Evolutionary conservation across 2,797 vertebrate species (phyloP).

Genomic region (Bufotes viridis): DNA sequence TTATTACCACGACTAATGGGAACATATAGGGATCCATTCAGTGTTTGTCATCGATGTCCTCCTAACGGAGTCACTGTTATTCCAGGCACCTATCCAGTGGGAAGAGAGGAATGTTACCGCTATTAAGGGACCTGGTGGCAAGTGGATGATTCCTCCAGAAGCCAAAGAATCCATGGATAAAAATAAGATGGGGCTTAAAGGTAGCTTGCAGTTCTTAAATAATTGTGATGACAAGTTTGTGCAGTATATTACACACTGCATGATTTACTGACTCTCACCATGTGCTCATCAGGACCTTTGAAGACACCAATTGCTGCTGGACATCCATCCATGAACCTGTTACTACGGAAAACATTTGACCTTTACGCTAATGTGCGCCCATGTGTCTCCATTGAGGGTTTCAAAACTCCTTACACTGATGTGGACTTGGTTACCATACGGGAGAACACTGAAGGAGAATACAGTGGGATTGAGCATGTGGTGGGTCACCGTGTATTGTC

Average conservation of each 20-base stretch:
- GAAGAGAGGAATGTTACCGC: conserved; percentile 93
- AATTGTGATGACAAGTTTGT: neutral
- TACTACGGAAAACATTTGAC: conserved; percentile 94
- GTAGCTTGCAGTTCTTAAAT: conserved; percentile 69
- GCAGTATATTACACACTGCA: neutral
- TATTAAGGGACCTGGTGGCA: conserved; percentile 91
- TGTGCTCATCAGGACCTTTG: conserved; percentile 80
- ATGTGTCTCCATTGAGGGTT: conserved; percentile 93
- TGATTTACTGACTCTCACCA: neutral
- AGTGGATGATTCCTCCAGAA: conserved; percentile 95
- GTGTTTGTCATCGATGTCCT: neutral
- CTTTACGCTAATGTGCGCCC: conserved; percentile 95
- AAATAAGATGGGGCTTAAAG: conserved; percentile 96
- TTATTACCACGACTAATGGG: neutral
- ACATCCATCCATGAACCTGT: conserved; percentile 94
- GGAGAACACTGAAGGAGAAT: conserved; percentile 97
- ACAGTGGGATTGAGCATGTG: conserved; percentile 96
- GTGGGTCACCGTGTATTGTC: conserved; percentile 71
- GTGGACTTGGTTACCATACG: conserved; percentile 95
- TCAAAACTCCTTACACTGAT: conserved; percentile 90
- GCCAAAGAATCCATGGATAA: conserved; percentile 97
- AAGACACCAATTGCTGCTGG: conserved; percentile 96
- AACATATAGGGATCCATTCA: neutral
- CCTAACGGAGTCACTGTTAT: neutral
- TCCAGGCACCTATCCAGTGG: conserved; percentile 91